Evolutionary conservation across 2,797 vertebrate genomes (phyloP), one percentile per base, ranked within the genome.

Genomic region (Myotis vivesi): DNA sequence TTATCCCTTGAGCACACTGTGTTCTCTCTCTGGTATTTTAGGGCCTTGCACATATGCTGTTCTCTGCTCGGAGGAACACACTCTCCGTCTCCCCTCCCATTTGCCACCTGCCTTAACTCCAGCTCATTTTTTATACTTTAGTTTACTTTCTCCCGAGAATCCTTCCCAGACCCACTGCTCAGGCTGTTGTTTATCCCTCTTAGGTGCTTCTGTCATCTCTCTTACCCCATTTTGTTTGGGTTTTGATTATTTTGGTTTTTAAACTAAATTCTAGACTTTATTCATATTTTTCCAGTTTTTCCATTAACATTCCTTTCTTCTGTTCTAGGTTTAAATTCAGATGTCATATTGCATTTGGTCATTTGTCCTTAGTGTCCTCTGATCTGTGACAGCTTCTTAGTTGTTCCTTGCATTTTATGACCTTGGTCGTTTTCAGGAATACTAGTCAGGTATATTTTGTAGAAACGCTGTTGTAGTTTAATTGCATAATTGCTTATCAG

Each of bases 191-290:
- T 30, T 51, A n/a, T 7, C 23, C 8, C 12, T 77, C 23, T 7
- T 33, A n/a, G 0, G 0, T 57, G 16, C 10, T 83, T 85, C 82
- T 68, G 3, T 73, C 44, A 12, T 69, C 49, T 8, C 17, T 41
- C 46, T 33, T 23, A 55, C 71, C 46, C 20, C 66, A 2, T 87
- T 82, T 75, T 80, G 12, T 76, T 81, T 87, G 59, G 8, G 16
- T 64, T 22, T 62, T 55, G 11, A 55, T 69, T 76, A 44, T 89
- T 89, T 92, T 87, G 81, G 46, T 92, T 92, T 92, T 88, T 82
- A 90, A 97, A 83, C 57, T 53, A 53, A 94, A 79, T 22, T 68
- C 64, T 68, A 68, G 66, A 28, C 46, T 81, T 87, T 22, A 62
- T 59, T 87, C 10, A 51, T 36, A 79, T 87, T 93, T 75, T 82